Base-by-base conservation (phyloP, 2,888 invertebrate genomes). In the Hipparchia sbordonii region DNA sequence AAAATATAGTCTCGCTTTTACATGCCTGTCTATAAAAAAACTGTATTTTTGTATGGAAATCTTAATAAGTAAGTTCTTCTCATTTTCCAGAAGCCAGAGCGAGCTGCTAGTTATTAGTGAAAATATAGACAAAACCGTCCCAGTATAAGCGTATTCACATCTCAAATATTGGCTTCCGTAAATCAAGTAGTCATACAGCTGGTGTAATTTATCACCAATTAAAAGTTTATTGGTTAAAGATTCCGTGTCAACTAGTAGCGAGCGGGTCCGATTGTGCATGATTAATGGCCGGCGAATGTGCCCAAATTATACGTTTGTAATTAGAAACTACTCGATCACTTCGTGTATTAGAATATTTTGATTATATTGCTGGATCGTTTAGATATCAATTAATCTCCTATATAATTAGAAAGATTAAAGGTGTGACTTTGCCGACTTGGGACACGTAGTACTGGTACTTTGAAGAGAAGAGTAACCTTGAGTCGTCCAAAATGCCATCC, bases 171-270 rank as follows among this genome's bases (percentile, higher is more conserved):
- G 63, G 73, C 73, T 73, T 67, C 73, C 68, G 73, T 71, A 65
- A 59, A 68, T 65, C 71, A 65, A 71, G 68, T 39, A 52, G 46
- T 45, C 23, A 59, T 23, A 52, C 65, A 52, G 52, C 65, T 12
- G 63, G 63, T 65, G 65, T 73, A 57, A 71, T 71, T 71, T 71
- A 69, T 71, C 61, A 45, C 33, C 69, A 72, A 71, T 75, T 71
- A 70, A 67, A 71, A 71, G 65, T 54, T 68, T 71, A 65, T 65
- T 65, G 65, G 65, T 52, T 52, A 65, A 65, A 65, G 65, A 65
- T 65, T 51, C 51, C 65, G 51, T 51, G 65, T 52, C 33, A 33
- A 65, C 65, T 23, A 48, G 62, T 12, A 45, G 61, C 61, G 48
- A 65, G 10, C 33, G 65, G 61, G 13, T 62, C 12, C 13, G 62